Evolutionary conservation across 2,888 invertebrate species (phyloP).

Genomic region (Callimorpha dominula): DNA sequence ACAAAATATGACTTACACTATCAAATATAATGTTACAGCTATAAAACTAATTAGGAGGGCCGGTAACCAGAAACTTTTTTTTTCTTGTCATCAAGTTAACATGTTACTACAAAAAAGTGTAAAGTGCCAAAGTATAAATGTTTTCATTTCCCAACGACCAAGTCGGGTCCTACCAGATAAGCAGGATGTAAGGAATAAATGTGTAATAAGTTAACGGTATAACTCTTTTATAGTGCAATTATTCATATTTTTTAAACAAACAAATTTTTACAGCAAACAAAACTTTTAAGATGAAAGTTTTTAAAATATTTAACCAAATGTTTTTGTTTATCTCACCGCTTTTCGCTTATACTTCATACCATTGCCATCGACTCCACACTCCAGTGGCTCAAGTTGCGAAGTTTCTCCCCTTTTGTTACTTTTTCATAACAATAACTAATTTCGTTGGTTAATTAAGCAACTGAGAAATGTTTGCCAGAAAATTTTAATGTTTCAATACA

Average conservation of each 20-base stretch:
- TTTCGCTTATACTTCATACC: slow-evolving; percentile 25
- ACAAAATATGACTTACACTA: too few relatives aligned
- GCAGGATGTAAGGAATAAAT: too few relatives aligned
- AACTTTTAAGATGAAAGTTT: too few relatives aligned
- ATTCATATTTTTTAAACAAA: background rate
- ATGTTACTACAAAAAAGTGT: too few relatives aligned
- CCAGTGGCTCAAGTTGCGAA: slow-evolving; percentile 59
- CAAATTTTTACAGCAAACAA: background rate
- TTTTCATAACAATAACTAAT: slow-evolving; percentile 79
- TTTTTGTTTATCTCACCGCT: slow-evolving; percentile 21
- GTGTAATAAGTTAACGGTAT: too few relatives aligned
- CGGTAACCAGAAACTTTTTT: too few relatives aligned
- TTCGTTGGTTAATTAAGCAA: slow-evolving; percentile 74
- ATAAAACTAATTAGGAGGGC: too few relatives aligned
- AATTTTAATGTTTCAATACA: slow-evolving; percentile 63
- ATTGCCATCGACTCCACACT: slow-evolving; percentile 47
- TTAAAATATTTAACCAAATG: background rate
- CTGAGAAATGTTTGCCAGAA: slow-evolving; percentile 62
- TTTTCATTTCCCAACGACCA: too few relatives aligned
- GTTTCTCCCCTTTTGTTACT: slow-evolving; percentile 65
- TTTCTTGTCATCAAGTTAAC: too few relatives aligned
- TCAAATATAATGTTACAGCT: too few relatives aligned
- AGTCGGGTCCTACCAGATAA: too few relatives aligned
- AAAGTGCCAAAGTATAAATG: too few relatives aligned
- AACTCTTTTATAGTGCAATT: background rate